Evolutionary conservation across 2,797 vertebrate species (phyloP).

Genomic region (Phaenicophaeus curvirostris): DNA sequence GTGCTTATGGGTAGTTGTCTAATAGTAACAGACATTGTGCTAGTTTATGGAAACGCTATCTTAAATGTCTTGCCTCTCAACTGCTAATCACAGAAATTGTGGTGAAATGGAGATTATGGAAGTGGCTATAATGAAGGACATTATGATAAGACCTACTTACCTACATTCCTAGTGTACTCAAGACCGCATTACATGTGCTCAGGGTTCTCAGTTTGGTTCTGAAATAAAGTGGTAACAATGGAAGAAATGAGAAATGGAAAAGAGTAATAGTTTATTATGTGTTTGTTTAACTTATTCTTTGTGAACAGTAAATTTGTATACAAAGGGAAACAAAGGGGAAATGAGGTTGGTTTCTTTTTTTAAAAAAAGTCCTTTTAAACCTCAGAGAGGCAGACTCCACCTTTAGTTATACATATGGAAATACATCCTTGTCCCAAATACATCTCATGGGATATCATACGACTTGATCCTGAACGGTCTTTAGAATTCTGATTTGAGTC

Average conservation of each 20-base stretch:
- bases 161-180: not conserved
- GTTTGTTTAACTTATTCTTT: not conserved
- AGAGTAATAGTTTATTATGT: not conserved
- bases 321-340: not conserved
- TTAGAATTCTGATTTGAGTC: not conserved
- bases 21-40: not conserved
- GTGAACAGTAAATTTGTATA: not conserved
- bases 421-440: not conserved
- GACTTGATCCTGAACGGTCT: not conserved
- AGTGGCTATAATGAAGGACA: not conserved
- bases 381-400: not conserved
- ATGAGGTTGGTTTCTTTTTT: not conserved
- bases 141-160: not conserved
- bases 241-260: not conserved
- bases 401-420: not conserved
- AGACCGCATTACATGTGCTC: not conserved
- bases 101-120: not conserved
- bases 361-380: not conserved
- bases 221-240: not conserved
- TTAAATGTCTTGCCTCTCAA: not conserved
- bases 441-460: not conserved
- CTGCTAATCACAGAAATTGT: not conserved
- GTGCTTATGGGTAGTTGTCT: not conserved
- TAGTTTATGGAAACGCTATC: not conserved
- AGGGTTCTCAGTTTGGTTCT: not conserved